Conservation (phyloP, 2,113 vertebrate species). For the Rattus rattus region DNA sequence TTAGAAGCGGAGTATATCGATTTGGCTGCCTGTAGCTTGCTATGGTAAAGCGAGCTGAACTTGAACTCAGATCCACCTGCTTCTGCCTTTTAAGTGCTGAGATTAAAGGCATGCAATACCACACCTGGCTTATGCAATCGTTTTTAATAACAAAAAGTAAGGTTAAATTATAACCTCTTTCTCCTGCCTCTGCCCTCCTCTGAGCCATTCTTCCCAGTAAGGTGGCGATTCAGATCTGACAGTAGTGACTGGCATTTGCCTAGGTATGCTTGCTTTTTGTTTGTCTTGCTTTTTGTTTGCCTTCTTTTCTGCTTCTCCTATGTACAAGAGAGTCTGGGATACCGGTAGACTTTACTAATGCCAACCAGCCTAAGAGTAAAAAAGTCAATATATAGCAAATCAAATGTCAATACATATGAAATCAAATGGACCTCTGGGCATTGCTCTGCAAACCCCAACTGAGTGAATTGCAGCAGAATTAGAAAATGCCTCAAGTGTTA, state of each 20-base stretch:
- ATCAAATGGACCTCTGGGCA: neutral
- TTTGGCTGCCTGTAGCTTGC: neutral
- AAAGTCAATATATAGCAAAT: neutral
- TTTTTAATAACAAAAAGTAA: constrained; percentile 40
- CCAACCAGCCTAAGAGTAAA: neutral
- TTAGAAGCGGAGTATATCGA: neutral
- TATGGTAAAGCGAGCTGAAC: neutral
- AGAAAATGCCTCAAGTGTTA: neutral
- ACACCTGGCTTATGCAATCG: neutral
- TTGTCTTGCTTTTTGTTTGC: neutral
- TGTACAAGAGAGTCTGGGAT: neutral
- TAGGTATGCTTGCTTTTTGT: neutral
- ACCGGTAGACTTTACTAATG: neutral
- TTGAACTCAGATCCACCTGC: neutral
- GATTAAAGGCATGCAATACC: neutral
- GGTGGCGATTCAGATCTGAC: neutral
- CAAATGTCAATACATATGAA: neutral
- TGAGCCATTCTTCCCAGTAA: neutral
- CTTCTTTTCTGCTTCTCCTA: neutral
- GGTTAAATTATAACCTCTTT: neutral
- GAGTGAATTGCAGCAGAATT: neutral
- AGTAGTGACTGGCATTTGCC: neutral
- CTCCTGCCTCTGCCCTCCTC: neutral
- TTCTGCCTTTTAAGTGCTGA: neutral
- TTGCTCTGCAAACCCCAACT: neutral